Base-by-base conservation (phyloP, 1,140 invertebrate species). In the Scaptomyza graminum region DNA sequence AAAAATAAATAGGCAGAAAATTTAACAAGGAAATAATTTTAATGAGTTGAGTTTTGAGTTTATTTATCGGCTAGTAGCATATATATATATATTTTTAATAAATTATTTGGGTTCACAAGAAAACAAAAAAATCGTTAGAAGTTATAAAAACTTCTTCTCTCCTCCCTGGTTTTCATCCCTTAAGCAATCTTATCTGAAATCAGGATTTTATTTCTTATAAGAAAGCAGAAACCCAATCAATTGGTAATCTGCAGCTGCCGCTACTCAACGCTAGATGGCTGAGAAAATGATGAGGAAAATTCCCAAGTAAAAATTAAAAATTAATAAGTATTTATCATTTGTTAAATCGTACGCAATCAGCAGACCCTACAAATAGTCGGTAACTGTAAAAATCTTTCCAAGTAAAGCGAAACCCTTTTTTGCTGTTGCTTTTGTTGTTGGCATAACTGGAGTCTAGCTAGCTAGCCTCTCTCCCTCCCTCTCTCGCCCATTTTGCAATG, bases 181-280 rank as follows among this genome's bases (percentile, higher is more conserved):
- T 47, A 11, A 11, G 0, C 16, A 7, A 8, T 49, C 76, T n/a
- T 31, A 59, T 49, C 15, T 43, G 71, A 69, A 2, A 18, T 16
- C 50, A 2, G 31, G 7, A 34, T 34, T 34, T 34, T 34, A 8
- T 8, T 22, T 18, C 66, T 49, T 61, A 74, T 73, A 43, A 2
- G 4, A 12, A 12, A 50, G 39, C 25, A 0, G 7, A 18, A 46
- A 37, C 71, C 57, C 61, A 18, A 43, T 6, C 4, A 9, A 7
- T 3, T n/a, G 5, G 8, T 1, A 9, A 9, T 22, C 5, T 5
- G 0, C 7, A 9, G 13, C 22, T 69, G 6, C n/a, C 0, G 0
- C 63, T 59, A 50, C 52, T 43, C 31, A 28, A 18, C 79, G 37
- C 6, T 60, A 81, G 79, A 47, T 68, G 79, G 74, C 61, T 54